A percentile compares a stretch with the other conserved stretches of the same genome.
Conservation (phyloP, 2,888 invertebrate species). For the Ephialtes manifestator region DNA sequence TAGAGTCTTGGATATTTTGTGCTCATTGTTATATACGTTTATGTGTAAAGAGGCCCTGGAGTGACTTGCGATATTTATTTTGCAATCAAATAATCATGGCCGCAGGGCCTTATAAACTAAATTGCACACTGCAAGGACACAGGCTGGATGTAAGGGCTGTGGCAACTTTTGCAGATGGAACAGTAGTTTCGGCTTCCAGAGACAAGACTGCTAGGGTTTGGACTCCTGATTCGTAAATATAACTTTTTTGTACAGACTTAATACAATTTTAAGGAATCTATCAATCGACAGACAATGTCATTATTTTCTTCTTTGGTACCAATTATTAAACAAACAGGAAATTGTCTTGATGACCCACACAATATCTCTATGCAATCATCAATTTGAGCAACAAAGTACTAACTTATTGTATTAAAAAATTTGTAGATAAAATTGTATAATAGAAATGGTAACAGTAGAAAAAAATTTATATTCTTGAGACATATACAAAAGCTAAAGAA, state of each 20-base stretch:
- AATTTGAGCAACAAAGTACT: constrained; percentile 39
- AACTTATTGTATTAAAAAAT: too few species aligned
- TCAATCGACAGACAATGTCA: neutral
- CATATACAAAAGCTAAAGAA: neutral
- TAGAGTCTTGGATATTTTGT: neutral
- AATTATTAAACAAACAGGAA: neutral
- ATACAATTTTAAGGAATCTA: neutral
- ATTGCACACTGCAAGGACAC: constrained; percentile 93
- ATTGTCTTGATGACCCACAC: neutral
- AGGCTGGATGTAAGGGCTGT: constrained; percentile 95
- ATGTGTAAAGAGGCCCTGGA: neutral
- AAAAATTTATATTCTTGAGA: neutral
- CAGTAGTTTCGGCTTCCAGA: constrained; percentile 94
- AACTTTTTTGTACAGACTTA: neutral
- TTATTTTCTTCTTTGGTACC: constrained; percentile 7
- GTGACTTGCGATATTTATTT: constrained; percentile 65
- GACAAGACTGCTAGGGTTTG: constrained; percentile 96
- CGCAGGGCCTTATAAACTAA: constrained; percentile 90
- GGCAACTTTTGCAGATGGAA: constrained; percentile 89
- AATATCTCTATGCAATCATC: neutral
- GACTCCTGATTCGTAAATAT: constrained; percentile 91
- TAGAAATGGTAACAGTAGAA: neutral
- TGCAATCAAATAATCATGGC: constrained; percentile 72
- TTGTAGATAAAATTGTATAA: too few species aligned
- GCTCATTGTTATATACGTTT: too few species aligned